phyloP scores from a whole-genome alignment of 2,113 vertebrate species.

The Cephalopterus ornatus region DNA sequence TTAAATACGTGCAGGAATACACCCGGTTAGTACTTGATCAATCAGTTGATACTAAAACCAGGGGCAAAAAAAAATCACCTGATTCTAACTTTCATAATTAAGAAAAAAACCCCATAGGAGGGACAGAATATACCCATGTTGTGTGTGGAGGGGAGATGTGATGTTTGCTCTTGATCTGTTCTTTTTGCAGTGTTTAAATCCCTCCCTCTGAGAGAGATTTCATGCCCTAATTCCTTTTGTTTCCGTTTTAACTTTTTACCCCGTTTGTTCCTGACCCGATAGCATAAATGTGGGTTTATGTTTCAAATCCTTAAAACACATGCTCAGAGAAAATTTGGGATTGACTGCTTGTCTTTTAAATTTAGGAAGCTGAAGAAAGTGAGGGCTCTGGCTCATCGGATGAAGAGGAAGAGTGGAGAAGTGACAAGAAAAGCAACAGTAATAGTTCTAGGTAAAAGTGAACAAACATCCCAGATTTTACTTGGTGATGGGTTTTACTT shows the following conservation, averaged over 20 bases:
- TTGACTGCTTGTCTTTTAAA: not conserved
- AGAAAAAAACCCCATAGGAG: not conserved
- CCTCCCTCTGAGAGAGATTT: not conserved
- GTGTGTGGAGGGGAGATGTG: not conserved
- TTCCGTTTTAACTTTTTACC: not conserved
- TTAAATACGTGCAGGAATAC: not conserved
- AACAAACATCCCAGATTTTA: not conserved
- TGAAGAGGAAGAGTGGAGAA: slow-evolving; percentile 90
- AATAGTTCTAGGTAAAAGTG: slow-evolving; percentile 84
- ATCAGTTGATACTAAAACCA: not conserved
- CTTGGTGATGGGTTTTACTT: not conserved
- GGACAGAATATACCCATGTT: not conserved
- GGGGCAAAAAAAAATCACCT: not conserved
- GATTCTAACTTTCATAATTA: not conserved
- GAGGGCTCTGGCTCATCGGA: slow-evolving; percentile 80
- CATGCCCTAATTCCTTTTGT: not conserved
- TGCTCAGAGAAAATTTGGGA: not conserved
- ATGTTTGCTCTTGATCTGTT: not conserved
- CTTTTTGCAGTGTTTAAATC: not conserved
- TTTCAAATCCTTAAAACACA: not conserved
- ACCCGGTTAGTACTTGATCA: not conserved
- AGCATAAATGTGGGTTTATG: not conserved
- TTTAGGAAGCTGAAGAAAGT: slow-evolving; percentile 85
- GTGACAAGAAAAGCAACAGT: slow-evolving; percentile 82
- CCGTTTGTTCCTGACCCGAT: not conserved